Percentiles rank a stretch among this genome's conserved stretches.
Evolutionary conservation across 2,113 vertebrate species (phyloP).

Genomic region (Macaca nemestrina): DNA sequence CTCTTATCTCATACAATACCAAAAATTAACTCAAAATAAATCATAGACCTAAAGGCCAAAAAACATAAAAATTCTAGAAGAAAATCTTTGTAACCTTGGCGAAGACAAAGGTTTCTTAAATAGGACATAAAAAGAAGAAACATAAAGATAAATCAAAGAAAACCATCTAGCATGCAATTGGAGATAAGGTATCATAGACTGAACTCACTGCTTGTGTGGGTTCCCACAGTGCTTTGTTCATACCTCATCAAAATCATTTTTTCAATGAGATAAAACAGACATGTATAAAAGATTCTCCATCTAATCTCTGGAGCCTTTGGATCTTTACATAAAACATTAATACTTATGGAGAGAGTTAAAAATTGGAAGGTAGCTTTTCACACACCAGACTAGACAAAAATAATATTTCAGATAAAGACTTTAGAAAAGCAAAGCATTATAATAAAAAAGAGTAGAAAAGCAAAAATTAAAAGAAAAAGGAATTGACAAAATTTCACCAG

Average conservation of each 20-base stretch:
- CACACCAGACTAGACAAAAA: not conserved
- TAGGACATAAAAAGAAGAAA: not conserved
- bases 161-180: not conserved
- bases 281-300: not conserved
- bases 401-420: not conserved
- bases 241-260: not conserved
- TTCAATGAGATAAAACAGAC: not conserved
- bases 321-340: slow-evolving; percentile 3
- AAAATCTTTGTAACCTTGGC: not conserved
- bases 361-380: not conserved
- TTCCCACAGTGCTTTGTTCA: not conserved
- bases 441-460: not conserved
- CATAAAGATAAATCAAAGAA: not conserved
- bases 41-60: not conserved
- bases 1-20: not conserved
- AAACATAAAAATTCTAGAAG: not conserved
- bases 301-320: not conserved
- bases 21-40: not conserved
- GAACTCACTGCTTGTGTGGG: not conserved
- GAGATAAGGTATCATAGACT: not conserved
- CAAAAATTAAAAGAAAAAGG: not conserved
- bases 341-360: not conserved
- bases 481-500: not conserved
- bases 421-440: not conserved
- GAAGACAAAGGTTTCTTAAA: not conserved